Conservation (phyloP, 2,888 invertebrate genomes). For the Mythimna pallens region DNA sequence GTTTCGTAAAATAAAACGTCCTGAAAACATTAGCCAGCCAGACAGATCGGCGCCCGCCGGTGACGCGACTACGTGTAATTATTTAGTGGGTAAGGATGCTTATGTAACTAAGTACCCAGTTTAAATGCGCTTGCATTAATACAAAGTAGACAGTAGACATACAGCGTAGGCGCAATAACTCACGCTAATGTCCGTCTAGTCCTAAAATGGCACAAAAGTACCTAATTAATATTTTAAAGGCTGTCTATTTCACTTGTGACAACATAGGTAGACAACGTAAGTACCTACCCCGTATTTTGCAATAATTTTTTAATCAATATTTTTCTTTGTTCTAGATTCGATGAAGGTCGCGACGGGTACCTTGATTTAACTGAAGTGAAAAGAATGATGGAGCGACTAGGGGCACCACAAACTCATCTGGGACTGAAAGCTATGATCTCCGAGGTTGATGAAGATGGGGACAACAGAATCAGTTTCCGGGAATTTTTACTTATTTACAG, state of each 20-base stretch:
- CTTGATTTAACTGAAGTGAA: conserved; percentile 97
- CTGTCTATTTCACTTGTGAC: conserved; percentile 14
- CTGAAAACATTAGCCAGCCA: not conserved
- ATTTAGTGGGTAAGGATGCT: not conserved
- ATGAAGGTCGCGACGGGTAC: conserved; percentile 96
- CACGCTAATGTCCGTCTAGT: not conserved
- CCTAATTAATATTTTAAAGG: conserved; percentile 9
- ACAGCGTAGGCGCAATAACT: not conserved
- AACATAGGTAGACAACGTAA: not conserved
- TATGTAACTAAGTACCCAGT: not conserved
- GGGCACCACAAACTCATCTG: conserved; percentile 98
- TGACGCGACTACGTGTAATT: not conserved
- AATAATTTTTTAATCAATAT: conserved; percentile 15
- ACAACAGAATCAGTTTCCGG: conserved; percentile 97
- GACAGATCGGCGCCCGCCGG: not conserved
- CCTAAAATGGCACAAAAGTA: conserved; percentile 24
- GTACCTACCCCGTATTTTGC: not conserved
- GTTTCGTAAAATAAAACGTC: not conserved
- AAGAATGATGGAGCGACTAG: conserved; percentile 98
- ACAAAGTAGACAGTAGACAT: too few species aligned
- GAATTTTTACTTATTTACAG: conserved; percentile 95
- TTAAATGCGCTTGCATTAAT: too few species aligned
- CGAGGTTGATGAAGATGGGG: conserved; percentile 96
- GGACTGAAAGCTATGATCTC: conserved; percentile 98
- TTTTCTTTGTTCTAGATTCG: conserved; percentile 93